Percentiles rank a stretch among this genome's conserved stretches.
These are phyloP conservation scores for Crossaster papposus DNA, from an alignment of 53 echinoderm and acorn worm species.

Conservation along the genomic window DNA sequence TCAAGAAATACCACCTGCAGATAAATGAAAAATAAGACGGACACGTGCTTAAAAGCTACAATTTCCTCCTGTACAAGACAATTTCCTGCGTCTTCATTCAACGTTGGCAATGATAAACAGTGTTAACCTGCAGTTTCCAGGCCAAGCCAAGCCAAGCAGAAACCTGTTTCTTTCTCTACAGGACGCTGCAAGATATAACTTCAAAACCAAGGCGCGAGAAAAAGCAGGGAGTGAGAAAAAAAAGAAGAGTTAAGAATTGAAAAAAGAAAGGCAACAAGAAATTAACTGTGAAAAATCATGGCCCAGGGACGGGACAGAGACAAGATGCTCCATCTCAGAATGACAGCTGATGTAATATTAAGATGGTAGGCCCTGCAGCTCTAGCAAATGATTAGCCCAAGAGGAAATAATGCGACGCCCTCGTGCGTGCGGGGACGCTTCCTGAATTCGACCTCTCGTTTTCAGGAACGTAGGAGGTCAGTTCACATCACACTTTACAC, in stretches of 20 bases:
- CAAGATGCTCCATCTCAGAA: constrained; percentile 41
- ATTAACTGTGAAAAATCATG: constrained; percentile 67
- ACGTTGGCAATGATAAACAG: constrained; percentile 35
- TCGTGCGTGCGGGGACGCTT: neutral
- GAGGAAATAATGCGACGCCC: constrained; percentile 51
- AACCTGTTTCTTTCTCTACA: neutral
- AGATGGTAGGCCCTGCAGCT: constrained; percentile 46
- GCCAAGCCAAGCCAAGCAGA: constrained; percentile 43
- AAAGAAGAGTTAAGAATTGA: neutral
- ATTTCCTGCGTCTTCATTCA: constrained; percentile 35
- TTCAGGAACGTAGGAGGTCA: constrained; percentile 47
- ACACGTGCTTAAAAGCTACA: constrained; percentile 40
- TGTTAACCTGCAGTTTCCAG: constrained; percentile 20
- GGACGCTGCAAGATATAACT: constrained; percentile 35
- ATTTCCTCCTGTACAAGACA: constrained; percentile 35
- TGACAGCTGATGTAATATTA: constrained; percentile 64
- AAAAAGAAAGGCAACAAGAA: constrained; percentile 35
- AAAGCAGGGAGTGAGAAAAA: constrained; percentile 8
- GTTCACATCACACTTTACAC: constrained; percentile 22
- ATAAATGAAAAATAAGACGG: neutral
- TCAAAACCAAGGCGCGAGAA: constrained; percentile 32
- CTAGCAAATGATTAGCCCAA: constrained; percentile 48
- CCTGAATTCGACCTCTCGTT: constrained; percentile 44
- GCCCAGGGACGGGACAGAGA: constrained; percentile 41
- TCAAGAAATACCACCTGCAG: neutral